phyloP scores from a whole-genome alignment of 2,797 vertebrate genomes.

The Leptodactylus fallax region DNA sequence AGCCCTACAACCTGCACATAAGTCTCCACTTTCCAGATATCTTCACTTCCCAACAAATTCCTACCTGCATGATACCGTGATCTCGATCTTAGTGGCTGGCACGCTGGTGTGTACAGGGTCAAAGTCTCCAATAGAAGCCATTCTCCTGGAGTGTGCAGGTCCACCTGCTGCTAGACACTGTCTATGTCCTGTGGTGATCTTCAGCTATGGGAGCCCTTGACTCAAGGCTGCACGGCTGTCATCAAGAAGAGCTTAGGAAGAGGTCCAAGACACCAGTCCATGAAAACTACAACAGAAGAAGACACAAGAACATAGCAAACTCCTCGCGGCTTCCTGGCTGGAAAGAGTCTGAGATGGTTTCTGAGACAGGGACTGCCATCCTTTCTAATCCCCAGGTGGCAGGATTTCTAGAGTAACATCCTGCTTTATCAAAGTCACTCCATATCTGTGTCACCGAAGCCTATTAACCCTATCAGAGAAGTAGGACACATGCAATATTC shows the following conservation, averaged over 20 bases:
- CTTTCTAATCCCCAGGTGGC: slow-evolving; percentile 54
- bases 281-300: slow-evolving; percentile 48
- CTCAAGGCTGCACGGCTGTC: slow-evolving; percentile 19
- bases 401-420: slow-evolving; percentile 47
- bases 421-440: slow-evolving; percentile 59
- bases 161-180: slow-evolving; percentile 21
- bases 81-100: slow-evolving; percentile 93
- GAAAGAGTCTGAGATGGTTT: slow-evolving; percentile 22
- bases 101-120: slow-evolving; percentile 86
- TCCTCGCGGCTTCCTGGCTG: not conserved
- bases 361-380: slow-evolving; percentile 31
- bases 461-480: slow-evolving; percentile 39
- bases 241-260: not conserved
- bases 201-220: not conserved
- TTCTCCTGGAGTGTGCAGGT: slow-evolving; percentile 72
- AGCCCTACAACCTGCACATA: not conserved
- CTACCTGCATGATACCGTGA: slow-evolving; percentile 93
- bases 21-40: too few relatives aligned
- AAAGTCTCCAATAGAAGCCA: slow-evolving; percentile 89
- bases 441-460: slow-evolving; percentile 52
- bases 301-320: not conserved
- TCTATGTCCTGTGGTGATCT: slow-evolving; percentile 22
- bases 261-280: slow-evolving; percentile 37
- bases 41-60: too few relatives aligned
- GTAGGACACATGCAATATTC: not conserved